Evolutionary conservation across 2,888 invertebrate genomes (phyloP), one percentile per base, ranked within the genome.

Genomic region (Leistus spinibarbis): DNA sequence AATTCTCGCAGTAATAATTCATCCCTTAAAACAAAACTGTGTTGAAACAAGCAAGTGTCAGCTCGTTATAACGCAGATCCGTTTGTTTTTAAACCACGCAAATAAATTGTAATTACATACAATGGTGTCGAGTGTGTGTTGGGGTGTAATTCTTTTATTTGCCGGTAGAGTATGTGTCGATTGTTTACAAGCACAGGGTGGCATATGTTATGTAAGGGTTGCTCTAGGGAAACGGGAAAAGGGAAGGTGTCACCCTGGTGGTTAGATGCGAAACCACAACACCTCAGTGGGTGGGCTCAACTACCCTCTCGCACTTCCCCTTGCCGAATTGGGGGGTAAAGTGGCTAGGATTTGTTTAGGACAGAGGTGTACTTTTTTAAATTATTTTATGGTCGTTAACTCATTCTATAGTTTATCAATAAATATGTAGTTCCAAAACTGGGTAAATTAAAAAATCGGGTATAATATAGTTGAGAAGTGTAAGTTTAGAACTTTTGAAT

Each of bases 251-350:
- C 27, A 56, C 19, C 19, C 57, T 57, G 56, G 72, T 72, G 72
- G 72, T 66, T 65, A 72, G 66, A 72, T 72, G 40, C 66, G 66
- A 66, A 56, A 72, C 72, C 72, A 56, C 72, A 72, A 72, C 57
- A 66, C 27, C 72, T 27, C 66, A 40, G 65, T 72, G 72, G 72
- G 72, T 72, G 66, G 72, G 72, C 72, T 66, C 19, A 71, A 64
- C 69, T 69, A 40, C 60, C 40, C 60, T 57, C 57, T 40, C 69
- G 40, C 64, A 10, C 16, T 57, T 4, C 57, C 57, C 24, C 13
- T 60, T 69, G 24, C 69, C 17, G 53, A n/a, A 9, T 40, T 40
- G 27, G 24, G 60, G 57, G 13, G 66, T 20, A 53, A 17, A 19
- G 66, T 19, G 17, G 17, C 40, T 40, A 40, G 17, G 66, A 66